Evolutionary conservation across 2,888 invertebrate genomes (phyloP).

Genomic region (Pomacea canaliculata): DNA sequence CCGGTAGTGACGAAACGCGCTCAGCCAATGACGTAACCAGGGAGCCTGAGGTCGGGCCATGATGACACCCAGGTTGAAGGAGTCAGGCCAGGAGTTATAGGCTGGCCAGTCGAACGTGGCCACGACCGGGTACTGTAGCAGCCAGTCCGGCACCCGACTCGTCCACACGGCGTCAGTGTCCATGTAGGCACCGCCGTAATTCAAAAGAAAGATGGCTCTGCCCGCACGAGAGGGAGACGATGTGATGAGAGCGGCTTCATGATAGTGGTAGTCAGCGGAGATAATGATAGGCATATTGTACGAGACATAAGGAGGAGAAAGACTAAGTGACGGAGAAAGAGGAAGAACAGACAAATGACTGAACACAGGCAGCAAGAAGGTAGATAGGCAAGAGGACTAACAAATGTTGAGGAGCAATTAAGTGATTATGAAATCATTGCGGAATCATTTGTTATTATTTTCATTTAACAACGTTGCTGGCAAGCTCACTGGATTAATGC

Average conservation of each 20-base stretch:
- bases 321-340: too few relatives aligned
- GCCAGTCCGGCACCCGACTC: conserved; percentile 35
- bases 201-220: conserved; percentile 47
- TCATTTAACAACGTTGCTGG: too few relatives aligned
- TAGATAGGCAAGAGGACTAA: rapidly evolving
- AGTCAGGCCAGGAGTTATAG: conserved; percentile 36
- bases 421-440: too few relatives aligned
- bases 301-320: too few relatives aligned
- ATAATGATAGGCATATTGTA: too few relatives aligned
- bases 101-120: conserved; percentile 49
- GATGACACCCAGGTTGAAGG: conserved; percentile 40
- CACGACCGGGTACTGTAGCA: conserved; percentile 46
- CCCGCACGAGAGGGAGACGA: conserved; percentile 35
- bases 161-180: conserved; percentile 56
- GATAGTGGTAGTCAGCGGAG: too few relatives aligned
- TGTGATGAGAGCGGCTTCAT: too few relatives aligned
- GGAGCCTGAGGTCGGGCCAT: conserved; percentile 38
- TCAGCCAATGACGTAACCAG: conserved; percentile 29
- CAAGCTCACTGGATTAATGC: too few relatives aligned
- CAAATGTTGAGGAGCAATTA: too few relatives aligned
- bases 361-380: too few relatives aligned
- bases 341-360: too few relatives aligned
- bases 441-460: too few relatives aligned
- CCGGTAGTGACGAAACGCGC: conserved; percentile 27
- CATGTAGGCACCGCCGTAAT: conserved; percentile 55